Conservation (phyloP, 2,888 invertebrate species). For the Drosophila mercatorum region DNA sequence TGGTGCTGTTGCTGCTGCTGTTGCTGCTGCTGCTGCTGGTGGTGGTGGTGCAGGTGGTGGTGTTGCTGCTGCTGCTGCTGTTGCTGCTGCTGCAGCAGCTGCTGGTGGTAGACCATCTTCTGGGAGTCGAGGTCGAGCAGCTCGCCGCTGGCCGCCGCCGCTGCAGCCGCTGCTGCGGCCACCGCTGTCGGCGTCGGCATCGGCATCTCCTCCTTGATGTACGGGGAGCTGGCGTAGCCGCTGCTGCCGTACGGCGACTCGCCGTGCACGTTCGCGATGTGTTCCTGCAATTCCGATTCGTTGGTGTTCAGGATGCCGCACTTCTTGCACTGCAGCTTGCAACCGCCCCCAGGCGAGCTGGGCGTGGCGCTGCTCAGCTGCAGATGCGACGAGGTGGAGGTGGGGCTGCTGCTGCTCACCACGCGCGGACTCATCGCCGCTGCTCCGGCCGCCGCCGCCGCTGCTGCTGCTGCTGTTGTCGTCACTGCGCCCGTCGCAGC, state of each 20-base stretch:
- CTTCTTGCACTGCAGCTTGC: conserved; percentile 90
- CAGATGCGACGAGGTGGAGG: conserved; percentile 80
- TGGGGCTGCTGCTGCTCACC: conserved; percentile 84
- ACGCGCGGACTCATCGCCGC: conserved; percentile 83
- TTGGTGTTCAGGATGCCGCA: conserved; percentile 93
- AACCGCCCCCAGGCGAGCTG: conserved; percentile 84
- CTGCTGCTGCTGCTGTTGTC: conserved; percentile 64
- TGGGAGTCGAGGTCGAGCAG: conserved; percentile 95
- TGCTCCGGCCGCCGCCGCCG: conserved; percentile 69
- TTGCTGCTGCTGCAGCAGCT: conserved; percentile 63
- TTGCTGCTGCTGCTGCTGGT: conserved; percentile 38
- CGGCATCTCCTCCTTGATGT: conserved; percentile 82
- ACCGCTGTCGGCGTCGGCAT: conserved; percentile 56
- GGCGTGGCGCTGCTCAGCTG: conserved; percentile 65
- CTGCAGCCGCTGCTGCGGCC: conserved; percentile 59
- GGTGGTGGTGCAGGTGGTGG: conserved; percentile 63
- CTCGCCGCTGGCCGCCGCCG: conserved; percentile 86
- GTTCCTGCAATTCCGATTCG: conserved; percentile 90
- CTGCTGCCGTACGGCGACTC: conserved; percentile 81
- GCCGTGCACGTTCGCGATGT: conserved; percentile 89
- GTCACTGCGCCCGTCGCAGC: conserved; percentile 51
- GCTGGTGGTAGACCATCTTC: conserved; percentile 89
- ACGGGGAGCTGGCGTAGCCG: conserved; percentile 80
- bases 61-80: conserved; percentile 58
- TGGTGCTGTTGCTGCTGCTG: conserved; percentile 45